Base-by-base conservation (phyloP, 2,797 vertebrate species). In the Acridotheres tristis region DNA sequence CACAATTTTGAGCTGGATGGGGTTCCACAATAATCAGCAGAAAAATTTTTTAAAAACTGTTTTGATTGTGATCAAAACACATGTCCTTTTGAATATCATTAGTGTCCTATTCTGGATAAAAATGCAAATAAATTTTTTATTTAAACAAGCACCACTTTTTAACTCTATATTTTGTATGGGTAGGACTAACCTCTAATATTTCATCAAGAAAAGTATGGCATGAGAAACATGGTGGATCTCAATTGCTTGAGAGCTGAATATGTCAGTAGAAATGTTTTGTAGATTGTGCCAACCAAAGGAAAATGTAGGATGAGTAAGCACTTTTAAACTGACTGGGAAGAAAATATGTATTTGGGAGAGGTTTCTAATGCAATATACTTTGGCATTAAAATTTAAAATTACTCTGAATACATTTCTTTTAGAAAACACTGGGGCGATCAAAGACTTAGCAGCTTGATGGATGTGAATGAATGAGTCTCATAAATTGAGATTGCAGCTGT, bases 391-490 rank as follows among this genome's bases (percentile, higher is more conserved):
- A 87, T 92, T 87, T 93, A 96, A 96, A 96, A 94, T 94, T 4
- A 86, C 74, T 96, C 75, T 95, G 75, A 91, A 84, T 72, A 20
- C 4, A 65, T 92, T 76, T 93, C 61, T 94, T 91, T 97, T 89
- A 95, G 89, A 96, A 97, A 88, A 95, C 89, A 95, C 87, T 83
- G 85, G 30, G 67, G 50, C 32, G 16, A 92, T 96, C 88, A 96
- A 95, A 96, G 91, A 85, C 79, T 95, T 93, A 96, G 86, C 95
- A 88, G 61, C 27, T 80, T 92, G 92, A 94, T 79, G 85, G 77
- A 96, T 96, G 92, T 95, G 95, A 96, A 93, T 95, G 74, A 91
- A 51, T 92, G 80, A 95, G 86, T 95, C 76, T 90, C 82, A 95
- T 84, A 94, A 96, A 91, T 77, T 95, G 94, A 96, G 95, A 83